A percentile compares a stretch with the other conserved stretches of the same genome.
Evolutionary conservation across 2,888 invertebrate species (phyloP).

Genomic region (Teleiodes luculella): DNA sequence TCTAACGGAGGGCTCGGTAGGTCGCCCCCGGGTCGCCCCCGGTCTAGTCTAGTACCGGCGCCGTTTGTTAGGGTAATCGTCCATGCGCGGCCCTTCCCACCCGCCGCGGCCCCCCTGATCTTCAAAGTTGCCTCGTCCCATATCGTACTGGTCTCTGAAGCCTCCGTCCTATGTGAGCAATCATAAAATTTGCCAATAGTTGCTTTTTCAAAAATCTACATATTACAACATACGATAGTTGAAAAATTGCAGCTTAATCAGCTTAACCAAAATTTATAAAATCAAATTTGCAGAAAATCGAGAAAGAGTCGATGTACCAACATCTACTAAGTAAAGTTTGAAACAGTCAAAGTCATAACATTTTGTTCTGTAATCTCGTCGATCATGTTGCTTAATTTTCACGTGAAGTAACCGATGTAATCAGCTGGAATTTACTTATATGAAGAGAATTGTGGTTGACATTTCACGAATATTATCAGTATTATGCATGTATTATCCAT

Average conservation of each 20-base stretch:
- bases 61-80: conserved; percentile 82
- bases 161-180: conserved; percentile 76
- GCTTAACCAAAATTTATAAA: no score
- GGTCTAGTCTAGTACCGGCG: conserved; percentile 75
- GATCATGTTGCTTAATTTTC: not conserved
- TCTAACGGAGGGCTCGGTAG: conserved; percentile 31
- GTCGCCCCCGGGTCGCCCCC: not conserved
- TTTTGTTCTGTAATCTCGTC: not conserved
- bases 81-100: conserved; percentile 77
- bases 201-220: conserved; percentile 34
- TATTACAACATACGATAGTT: not conserved
- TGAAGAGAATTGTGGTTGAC: no score
- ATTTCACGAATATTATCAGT: no score
- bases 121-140: conserved; percentile 67
- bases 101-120: conserved; percentile 76
- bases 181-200: conserved; percentile 72
- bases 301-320: no score
- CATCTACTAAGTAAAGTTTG: no score
- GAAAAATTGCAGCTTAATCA: not conserved
- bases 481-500: no score
- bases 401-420: no score
- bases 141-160: conserved; percentile 77
- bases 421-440: no score
- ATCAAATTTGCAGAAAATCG: no score
- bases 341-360: not conserved